Conservation (phyloP, 2,797 vertebrate species). For the Schizothorax lantsangensis region DNA sequence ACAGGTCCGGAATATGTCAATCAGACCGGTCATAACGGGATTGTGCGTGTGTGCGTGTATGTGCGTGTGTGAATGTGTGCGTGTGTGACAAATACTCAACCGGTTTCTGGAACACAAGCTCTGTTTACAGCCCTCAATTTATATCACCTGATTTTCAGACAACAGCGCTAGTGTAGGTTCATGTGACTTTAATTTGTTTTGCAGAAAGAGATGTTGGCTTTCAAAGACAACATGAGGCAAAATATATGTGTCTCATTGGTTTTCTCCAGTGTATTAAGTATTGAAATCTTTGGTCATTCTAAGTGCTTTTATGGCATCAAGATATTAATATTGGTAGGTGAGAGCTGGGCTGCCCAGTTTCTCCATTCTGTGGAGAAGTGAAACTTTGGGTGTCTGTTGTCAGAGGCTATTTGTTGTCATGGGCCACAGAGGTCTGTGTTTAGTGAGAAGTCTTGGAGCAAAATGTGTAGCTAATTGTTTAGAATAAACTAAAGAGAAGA, state of each 20-base stretch:
- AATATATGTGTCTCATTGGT: not conserved
- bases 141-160: constrained; percentile 35
- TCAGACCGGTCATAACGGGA: not conserved
- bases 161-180: constrained; percentile 10
- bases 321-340: not conserved
- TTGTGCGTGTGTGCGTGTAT: not conserved
- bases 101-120: not conserved
- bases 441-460: not conserved
- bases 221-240: constrained; percentile 7
- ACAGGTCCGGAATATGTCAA: not conserved
- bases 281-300: not conserved
- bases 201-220: constrained; percentile 6
- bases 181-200: constrained; percentile 28
- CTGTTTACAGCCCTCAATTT: not conserved
- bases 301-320: not conserved
- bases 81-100: not conserved
- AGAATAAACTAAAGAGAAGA: constrained; percentile 26
- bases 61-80: not conserved
- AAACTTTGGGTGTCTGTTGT: not conserved
- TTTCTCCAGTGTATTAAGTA: not conserved
- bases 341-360: not conserved
- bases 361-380: constrained; percentile 16
- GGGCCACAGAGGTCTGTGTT: not conserved
- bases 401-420: not conserved
- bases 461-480: not conserved